Base-by-base conservation (phyloP, 2,888 invertebrate species). In the Leucoma salicis region DNA sequence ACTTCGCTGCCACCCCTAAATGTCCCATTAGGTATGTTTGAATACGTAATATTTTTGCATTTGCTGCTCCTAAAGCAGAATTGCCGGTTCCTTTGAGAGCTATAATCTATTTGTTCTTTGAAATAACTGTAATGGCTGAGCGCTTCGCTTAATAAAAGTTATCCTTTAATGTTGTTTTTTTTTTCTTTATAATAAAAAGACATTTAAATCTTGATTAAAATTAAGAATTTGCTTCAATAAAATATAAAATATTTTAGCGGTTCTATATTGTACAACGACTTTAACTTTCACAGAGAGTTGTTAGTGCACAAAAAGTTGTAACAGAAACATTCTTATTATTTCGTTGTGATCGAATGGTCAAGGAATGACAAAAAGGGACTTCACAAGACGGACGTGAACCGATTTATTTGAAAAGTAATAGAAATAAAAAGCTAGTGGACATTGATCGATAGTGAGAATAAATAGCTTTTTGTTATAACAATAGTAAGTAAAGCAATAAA, bases 41-140 rank as follows among this genome's bases (percentile, higher is more conserved):
- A 89, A 89, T 89, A 88, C 89, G 87, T 89, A 89, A 89, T 89
- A 89, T 88, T 89, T 88, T 89, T 88, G 87, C 87, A 87, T 88
- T 88, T 85, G 88, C 84, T 80, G 78, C 85, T 85, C 71, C 80
- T 80, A 85, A 86, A 87, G 87, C 79, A 81, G 78, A 81, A 86
- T 88, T 87, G 84, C 82, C 83, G 83, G 85, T 79, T 87, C 84
- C 87, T 89, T 89, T 89, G 89, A 88, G 85, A 80, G 81, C 78
- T 76, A 76, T 89, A 89, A 89, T 89, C 88, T 83, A 86, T 86
- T 89, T 89, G 89, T 86, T 88, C 89, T 87, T 83, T 83, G 82
- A 84, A 86, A 87, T 79, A 84, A 84, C 81, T 85, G 82, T 82
- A 79, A 84, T 78, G 86, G 79, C 81, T 80, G 78, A 84, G 82